A percentile compares a stretch with the other conserved stretches of the same genome.
These are phyloP conservation scores for Oscheius sp. DNA, from an alignment of 1,140 invertebrate genomes.

Conservation along the genomic window DNA sequence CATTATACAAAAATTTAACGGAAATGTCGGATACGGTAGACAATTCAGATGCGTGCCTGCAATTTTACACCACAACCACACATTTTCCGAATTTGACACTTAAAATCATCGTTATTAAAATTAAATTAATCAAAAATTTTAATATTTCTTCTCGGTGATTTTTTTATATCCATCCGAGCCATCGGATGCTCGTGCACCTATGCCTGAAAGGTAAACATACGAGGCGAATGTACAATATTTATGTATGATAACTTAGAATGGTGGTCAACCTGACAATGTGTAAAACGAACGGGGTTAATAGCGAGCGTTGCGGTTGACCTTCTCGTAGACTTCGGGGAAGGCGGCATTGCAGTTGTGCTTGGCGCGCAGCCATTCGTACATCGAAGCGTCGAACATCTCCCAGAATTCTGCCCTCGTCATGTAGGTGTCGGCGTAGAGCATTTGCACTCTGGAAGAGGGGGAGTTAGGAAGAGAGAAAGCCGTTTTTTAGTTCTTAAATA, in stretches of 20 bases:
- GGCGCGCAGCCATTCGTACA: constrained; percentile 73
- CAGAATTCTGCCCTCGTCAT: constrained; percentile 75
- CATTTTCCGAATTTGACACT: no score
- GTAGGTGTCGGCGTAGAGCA: constrained; percentile 81
- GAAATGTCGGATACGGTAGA: no score
- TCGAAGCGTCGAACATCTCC: constrained; percentile 77
- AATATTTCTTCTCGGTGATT: background rate
- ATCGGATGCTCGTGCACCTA: background rate
- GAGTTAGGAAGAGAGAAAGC: background rate
- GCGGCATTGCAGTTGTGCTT: constrained; percentile 70
- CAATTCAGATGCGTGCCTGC: no score
- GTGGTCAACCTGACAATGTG: background rate
- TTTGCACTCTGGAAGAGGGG: constrained; percentile 70
- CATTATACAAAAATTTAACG: no score
- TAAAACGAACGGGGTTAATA: constrained; percentile 33
- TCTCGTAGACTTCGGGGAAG: constrained; percentile 80
- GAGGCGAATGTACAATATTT: background rate
- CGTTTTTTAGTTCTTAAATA: no score
- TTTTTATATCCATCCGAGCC: background rate
- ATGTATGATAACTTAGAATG: background rate
- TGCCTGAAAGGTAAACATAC: background rate
- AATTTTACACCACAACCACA: no score
- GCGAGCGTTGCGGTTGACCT: constrained; percentile 72
- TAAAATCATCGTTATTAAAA: constrained; percentile 11
- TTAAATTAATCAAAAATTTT: constrained; percentile 52